Evolutionary conservation across 2,888 invertebrate species (phyloP), one percentile per base, ranked within the genome.

Genomic region (Torymus tubicola): DNA sequence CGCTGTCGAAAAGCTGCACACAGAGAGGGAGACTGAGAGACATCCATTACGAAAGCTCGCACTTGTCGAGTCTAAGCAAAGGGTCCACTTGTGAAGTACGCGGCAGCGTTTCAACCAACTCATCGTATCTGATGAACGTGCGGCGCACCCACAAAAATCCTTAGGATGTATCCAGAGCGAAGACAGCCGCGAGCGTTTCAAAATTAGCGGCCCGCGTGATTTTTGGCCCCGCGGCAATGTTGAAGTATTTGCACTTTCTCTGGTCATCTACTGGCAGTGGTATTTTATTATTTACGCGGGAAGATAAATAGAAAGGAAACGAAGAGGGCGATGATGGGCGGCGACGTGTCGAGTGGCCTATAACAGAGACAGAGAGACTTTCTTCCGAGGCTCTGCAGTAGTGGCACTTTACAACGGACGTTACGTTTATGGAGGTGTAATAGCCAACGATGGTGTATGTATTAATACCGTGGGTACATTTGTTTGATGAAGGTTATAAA

Each of bases 291-390:
- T 73, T 73, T 73, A 73, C 31, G 64, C 64, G 63, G 42, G 57
- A 73, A 57, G 57, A 73, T 73, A 73, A 73, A 65, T 73, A 73
- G 73, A 73, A 73, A 73, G 50, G 60, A 57, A 52, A 63, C 31
- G 31, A 8, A 31, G 31, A 31, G 31, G 31, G 31, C 31, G 61
- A 71, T 60, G 50, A n/a, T 52, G 42, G 16, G 11, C 18, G 14
- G n/a, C 31, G 64, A 53, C 53, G 21, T 60, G 14, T 50, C n/a
- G 61, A 71, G 61, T n/a, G 61, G 21, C 60, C 61, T n/a, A n/a
- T 71, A 50, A 14, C 60, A 55, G 24, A 31, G 18, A 68, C 14
- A 63, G 10, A 14, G 18, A 50, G 13, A 71, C 71, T 61, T 71
- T 71, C 71, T 71, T 71, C 31, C 50, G 18, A 16, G 10, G 50